Evolutionary conservation across 2,888 invertebrate species (phyloP).

Genomic region (Dorcus hopei): DNA sequence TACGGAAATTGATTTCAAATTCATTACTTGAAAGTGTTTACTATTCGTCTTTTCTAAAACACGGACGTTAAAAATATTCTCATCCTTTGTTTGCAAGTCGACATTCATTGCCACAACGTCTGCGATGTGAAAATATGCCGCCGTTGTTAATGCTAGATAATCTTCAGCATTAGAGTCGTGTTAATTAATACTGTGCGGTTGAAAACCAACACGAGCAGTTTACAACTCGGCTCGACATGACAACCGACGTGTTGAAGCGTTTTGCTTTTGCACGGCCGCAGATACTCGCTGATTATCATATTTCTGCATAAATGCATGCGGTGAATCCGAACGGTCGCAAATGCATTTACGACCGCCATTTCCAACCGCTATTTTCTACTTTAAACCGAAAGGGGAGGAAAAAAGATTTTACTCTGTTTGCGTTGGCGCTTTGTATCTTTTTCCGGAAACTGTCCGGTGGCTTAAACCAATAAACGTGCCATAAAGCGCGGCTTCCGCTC

Average conservation of each 20-base stretch:
- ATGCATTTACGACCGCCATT: too few species aligned
- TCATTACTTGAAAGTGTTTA: too few species aligned
- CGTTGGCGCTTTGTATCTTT: background rate
- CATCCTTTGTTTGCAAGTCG: background rate
- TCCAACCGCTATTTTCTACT: too few species aligned
- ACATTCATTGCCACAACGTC: background rate
- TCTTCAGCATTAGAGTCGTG: constrained; percentile 10
- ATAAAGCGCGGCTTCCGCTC: background rate
- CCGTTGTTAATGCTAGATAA: constrained; percentile 10
- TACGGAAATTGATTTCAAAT: too few species aligned
- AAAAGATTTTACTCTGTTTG: too few species aligned
- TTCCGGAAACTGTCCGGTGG: background rate
- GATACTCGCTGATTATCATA: background rate
- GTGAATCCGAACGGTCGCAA: too few species aligned
- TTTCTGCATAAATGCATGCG: too few species aligned
- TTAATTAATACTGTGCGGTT: constrained; percentile 13
- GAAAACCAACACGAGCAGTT: constrained; percentile 5
- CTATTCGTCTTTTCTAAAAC: too few species aligned
- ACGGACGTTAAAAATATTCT: background rate
- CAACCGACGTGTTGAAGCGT: background rate
- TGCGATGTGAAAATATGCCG: constrained; percentile 7
- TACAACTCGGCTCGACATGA: background rate
- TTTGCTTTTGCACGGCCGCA: background rate
- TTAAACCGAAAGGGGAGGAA: too few species aligned
- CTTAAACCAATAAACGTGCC: background rate